A percentile compares a stretch with the other conserved stretches of the same genome.
Evolutionary conservation across 2,797 vertebrate genomes (phyloP).

Genomic region (Periparus ater): DNA sequence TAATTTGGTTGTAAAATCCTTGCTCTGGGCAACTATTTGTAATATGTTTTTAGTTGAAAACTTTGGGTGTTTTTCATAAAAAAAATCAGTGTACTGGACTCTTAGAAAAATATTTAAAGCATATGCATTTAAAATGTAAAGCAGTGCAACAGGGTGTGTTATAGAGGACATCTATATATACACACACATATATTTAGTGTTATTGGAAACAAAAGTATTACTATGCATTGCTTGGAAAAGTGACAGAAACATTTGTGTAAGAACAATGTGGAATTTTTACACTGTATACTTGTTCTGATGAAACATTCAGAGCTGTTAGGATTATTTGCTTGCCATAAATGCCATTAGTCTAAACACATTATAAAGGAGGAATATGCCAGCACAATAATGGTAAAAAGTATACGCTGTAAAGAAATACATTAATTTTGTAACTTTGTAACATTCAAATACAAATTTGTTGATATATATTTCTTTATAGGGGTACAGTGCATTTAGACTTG

Average conservation of each 20-base stretch:
- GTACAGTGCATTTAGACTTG: not conserved
- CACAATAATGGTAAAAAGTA: not conserved
- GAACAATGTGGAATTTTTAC: not conserved
- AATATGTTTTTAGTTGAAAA: constrained; percentile 7
- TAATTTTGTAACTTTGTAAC: not conserved
- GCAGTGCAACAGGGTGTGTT: not conserved
- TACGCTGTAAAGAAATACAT: not conserved
- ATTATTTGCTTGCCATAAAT: not conserved
- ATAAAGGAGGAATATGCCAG: not conserved
- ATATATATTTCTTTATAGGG: not conserved
- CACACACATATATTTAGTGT: not conserved
- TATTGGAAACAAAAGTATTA: not conserved
- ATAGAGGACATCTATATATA: not conserved
- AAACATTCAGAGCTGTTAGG: not conserved
- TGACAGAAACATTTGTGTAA: not conserved
- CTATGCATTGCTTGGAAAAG: not conserved
- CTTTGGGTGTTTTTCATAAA: not conserved
- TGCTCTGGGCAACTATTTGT: constrained; percentile 1
- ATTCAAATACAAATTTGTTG: not conserved
- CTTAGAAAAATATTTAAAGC: not conserved
- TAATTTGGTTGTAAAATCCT: constrained; percentile 55
- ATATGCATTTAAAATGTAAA: not conserved
- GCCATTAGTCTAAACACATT: not conserved
- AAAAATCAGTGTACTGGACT: not conserved
- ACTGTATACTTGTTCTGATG: not conserved